Evolutionary conservation across 1,140 invertebrate genomes (phyloP), one percentile per base, ranked within the genome.

Genomic region (Alviniconcha marisindica): DNA sequence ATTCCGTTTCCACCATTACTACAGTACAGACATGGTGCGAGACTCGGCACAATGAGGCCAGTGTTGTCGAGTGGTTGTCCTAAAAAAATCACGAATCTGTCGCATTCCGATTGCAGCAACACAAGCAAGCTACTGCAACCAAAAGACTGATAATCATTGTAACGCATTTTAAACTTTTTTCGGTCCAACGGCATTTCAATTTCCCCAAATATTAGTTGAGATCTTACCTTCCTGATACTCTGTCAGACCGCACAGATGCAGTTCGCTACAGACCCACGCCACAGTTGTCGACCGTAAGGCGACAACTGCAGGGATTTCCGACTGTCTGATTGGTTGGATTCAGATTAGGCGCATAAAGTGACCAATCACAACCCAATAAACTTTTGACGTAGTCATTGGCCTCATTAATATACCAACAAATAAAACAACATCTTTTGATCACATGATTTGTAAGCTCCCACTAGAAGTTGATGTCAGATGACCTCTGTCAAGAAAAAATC

Each of bases 251-350:
- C 42, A 44, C 78, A 80, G 51, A n/a, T 38, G 73, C 73, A 76
- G 42, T 76, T 76, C 73, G 1, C 40, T 42, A 24, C 42, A 76
- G 73, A 84, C 87, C 87, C 86, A 89, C 89, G 89, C 89, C 88
- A 88, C 85, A 77, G 77, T 83, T 77, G 56, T 82, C 48, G 78
- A 60, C 78, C 56, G 78, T 80, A 80, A 10, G 60, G 78, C 56
- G 69, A 78, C 77, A 78, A 80, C 78, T 28, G 78, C 78, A 66
- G 56, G 60, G 42, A 71, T 48, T 82, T 85, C 31, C 15, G 77
- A 56, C 69, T 24, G 36, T 63, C 66, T 86, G 85, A 91, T 91
- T 91, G 90, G 90, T 69, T 82, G 69, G 79, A 84, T 83, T 77
- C 74, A 66, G 77, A 88, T 83, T 85, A 84, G 83, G 69, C 84